Percentiles rank a stretch among this genome's conserved stretches.
Conservation (phyloP, 2,888 invertebrate species). For the Cephus runcator region DNA sequence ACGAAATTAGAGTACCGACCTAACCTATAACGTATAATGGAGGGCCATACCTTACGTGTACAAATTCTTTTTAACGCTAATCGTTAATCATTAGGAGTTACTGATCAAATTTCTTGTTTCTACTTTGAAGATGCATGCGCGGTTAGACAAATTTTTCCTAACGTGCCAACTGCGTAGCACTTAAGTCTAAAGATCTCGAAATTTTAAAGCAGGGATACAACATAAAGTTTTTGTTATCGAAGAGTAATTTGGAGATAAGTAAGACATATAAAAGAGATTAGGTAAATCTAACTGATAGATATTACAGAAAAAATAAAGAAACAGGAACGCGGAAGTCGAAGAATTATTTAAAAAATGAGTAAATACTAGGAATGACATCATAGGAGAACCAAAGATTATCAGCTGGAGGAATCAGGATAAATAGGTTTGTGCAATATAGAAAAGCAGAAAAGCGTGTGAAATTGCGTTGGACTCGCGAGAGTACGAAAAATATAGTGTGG, state of each 20-base stretch:
- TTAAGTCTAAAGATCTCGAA: neutral
- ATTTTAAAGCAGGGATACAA: neutral
- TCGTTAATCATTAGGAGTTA: neutral
- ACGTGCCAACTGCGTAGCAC: neutral
- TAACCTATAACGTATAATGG: neutral
- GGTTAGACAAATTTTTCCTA: neutral
- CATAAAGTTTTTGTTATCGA: neutral
- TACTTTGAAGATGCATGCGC: neutral
- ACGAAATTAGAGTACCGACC: neutral
- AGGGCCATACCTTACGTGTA: neutral
- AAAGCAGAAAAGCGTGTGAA: neutral
- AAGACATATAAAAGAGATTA: neutral
- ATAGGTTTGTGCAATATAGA: conserved; percentile 36
- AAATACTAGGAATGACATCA: neutral
- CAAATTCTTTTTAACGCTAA: neutral
- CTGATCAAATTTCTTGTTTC: neutral
- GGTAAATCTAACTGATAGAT: neutral
- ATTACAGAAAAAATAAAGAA: neutral
- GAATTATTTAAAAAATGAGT: neutral
- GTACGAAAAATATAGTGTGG: conserved; percentile 6
- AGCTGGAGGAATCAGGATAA: conserved; percentile 42
- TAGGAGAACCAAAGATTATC: conserved; percentile 27
- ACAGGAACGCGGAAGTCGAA: neutral
- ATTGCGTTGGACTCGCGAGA: neutral
- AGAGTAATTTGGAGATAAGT: neutral